Base-by-base conservation (phyloP, 2,888 invertebrate genomes). In the Thera britannica region DNA sequence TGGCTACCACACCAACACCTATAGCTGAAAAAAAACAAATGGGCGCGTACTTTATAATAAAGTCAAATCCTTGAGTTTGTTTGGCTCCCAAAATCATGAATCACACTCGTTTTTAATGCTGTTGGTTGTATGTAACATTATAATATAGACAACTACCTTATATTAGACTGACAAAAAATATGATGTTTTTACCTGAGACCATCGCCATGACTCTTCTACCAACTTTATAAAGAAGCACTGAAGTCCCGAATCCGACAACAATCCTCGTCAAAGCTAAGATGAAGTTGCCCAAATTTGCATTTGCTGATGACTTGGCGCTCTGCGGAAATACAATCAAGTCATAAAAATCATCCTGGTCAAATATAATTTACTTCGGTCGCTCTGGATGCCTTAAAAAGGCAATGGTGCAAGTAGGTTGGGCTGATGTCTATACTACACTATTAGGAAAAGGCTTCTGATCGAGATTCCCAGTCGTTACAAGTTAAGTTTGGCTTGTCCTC, bases 121-220 rank as follows among this genome's bases (percentile, higher is more conserved):
- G 23, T 23, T 23, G 23, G n/a, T n/a, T n/a, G n/a, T n/a, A n/a
- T n/a, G n/a, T n/a, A n/a, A n/a, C n/a, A n/a, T n/a, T n/a, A n/a
- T n/a, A n/a, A n/a, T n/a, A n/a, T n/a, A n/a, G n/a, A n/a, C n/a
- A n/a, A n/a, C 23, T 23, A 23, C 23, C 23, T 23, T 23, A 23
- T 23, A 23, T 23, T 23, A 23, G 23, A 23, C 23, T 23, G n/a
- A n/a, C n/a, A 49, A 49, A 49, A 49, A 49, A 51, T 7, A 51
- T 7, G 2, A n/a, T 2, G 12, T 62, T 12, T 5, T n/a, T 51
- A 63, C 62, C 83, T 77, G 89, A 88, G n/a, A 71, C 48, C 11
- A 90, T 38, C 0, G 87, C 87, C 66, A 90, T 57, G 0, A 79
- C 72, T 72, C 80, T 82, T 71, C 86, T 82, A 3, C 80, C 80